Evolutionary conservation across 1,140 invertebrate genomes (phyloP), one percentile per base, ranked within the genome.

Genomic region (Leptoteleia sp.): DNA sequence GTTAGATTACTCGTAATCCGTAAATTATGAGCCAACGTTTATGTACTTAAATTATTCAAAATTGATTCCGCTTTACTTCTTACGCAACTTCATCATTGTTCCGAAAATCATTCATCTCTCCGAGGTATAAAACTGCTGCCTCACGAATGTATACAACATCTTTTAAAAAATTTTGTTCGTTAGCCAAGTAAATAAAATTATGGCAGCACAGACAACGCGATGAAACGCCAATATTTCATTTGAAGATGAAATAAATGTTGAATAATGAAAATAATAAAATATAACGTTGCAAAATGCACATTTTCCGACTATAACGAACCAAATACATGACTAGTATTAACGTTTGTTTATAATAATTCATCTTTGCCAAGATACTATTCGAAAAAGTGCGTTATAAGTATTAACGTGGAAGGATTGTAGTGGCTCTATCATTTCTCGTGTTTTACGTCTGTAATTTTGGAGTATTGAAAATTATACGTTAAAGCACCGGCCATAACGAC

Each of bases 11-110:
- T 52, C 42, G 48, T 59, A 43, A 71, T 40, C 12, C 7, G 16
- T 7, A 59, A 71, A 71, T 71, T 71, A 52, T 35, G 37, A 61
- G 16, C 37, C 43, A 40, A 40, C 35, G 27, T 59, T 70, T 70
- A 42, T 17, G 27, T 40, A 13, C 16, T 54, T 45, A 59, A 61
- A 61, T 52, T 71, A 59, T 68, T 68, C 64, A 43, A 71, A 50
- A 71, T 71, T 62, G 45, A 61, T 61, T 71, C 8, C 6, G 15
- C n/a, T 50, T 52, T 50, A 59, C 25, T 52, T 68, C 40, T 11
- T 38, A 33, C 13, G 8, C n/a, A 33, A 55, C 31, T 68, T 47
- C 22, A 48, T 57, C 57, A 57, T 68, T 57, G 33, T 57, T 29
- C 17, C 22, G 15, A 47, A 38, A 54, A 54, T 61, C 29, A 45